Percentiles rank a stretch among this genome's conserved stretches.
Evolutionary conservation across 2,797 vertebrate species (phyloP).

Genomic region (Neostethus bicornis): DNA sequence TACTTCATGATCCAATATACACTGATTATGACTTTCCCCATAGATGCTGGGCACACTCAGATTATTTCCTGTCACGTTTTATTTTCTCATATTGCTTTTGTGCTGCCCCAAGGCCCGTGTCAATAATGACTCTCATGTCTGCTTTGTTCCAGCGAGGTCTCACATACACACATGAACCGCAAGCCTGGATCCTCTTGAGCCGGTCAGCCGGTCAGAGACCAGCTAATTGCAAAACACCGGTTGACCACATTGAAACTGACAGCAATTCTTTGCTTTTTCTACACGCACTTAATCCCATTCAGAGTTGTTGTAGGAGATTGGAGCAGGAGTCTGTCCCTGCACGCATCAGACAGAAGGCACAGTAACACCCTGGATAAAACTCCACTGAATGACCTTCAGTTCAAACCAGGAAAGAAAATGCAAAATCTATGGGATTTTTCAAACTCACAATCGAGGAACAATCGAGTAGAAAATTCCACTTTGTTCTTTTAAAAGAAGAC

Average conservation of each 20-base stretch:
- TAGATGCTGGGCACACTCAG: conserved; percentile 28
- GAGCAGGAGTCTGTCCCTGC: conserved; percentile 24
- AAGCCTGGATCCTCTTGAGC: conserved; percentile 27
- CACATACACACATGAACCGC: conserved; percentile 14
- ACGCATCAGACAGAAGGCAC: conserved; percentile 18
- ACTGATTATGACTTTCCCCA: conserved; percentile 47
- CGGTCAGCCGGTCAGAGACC: conserved; percentile 18
- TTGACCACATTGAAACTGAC: conserved; percentile 49
- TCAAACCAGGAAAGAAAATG: conserved; percentile 14
- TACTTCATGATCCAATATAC: conserved; percentile 63
- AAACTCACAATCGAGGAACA: conserved; percentile 27
- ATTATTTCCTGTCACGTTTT: conserved; percentile 51
- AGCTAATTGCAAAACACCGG: conserved; percentile 34
- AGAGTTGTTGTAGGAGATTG: conserved; percentile 5
- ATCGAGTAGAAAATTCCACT: conserved; percentile 29
- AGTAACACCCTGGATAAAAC: conserved; percentile 12
- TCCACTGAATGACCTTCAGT: conserved; percentile 11
- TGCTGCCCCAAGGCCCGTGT: conserved; percentile 16
- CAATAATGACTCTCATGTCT: conserved; percentile 37
- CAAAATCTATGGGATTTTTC: conserved; percentile 23
- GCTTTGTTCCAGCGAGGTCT: conserved; percentile 11
- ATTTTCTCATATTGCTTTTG: conserved; percentile 27
- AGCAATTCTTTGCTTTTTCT: conserved; percentile 40
- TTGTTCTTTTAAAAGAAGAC: conserved; percentile 18
- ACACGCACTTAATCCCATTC: conserved; percentile 43